Evolutionary conservation across 2,888 invertebrate species (phyloP), one percentile per base, ranked within the genome.

Genomic region (Zelleria hepariella): DNA sequence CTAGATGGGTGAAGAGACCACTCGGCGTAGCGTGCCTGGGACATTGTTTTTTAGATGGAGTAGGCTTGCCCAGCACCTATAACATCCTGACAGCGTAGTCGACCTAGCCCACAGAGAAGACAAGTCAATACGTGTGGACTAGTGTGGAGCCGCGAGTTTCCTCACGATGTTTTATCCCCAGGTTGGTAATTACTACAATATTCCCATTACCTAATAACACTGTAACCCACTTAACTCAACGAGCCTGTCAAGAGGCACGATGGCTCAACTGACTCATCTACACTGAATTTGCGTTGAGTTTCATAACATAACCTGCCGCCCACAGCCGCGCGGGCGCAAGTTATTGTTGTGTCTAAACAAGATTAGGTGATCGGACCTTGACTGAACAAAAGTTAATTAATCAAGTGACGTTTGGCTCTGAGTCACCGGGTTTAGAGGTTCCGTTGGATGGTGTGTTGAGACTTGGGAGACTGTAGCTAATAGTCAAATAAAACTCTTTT

Each of bases 341-440:
- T 56, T 59, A 59, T 48, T 55, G 55, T 59, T 58, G 58, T 64
- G 57, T 58, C 56, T 58, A 61, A 65, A 65, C 63, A 61, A 63
- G 63, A 64, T 62, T 65, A 66, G 64, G 56, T 21, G 55, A 58
- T 58, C 58, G 57, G 58, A 52, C 57, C 58, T 58, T 57, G 63
- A 62, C 64, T 65, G 61, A 66, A 68, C 67, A 65, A 67, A 69
- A 69, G 64, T 68, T 66, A 68, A 72, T 72, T 70, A 69, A 72
- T 72, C 60, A 60, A 58, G 20, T 27, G 56, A 48, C 53, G 23
- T 27, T 20, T 26, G n/a, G 53, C 23, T 53, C 24, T 55, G 55
- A 55, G 32, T 55, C 55, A 55, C 20, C 21, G 27, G 32, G 20
- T 27, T n/a, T 20, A 20, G 21, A 21, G 20, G 10, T 7, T 21